A percentile compares a stretch with the other conserved stretches of the same genome.
Conservation (phyloP, 2,113 vertebrate genomes). For the Anarhynchus alexandrinus region DNA sequence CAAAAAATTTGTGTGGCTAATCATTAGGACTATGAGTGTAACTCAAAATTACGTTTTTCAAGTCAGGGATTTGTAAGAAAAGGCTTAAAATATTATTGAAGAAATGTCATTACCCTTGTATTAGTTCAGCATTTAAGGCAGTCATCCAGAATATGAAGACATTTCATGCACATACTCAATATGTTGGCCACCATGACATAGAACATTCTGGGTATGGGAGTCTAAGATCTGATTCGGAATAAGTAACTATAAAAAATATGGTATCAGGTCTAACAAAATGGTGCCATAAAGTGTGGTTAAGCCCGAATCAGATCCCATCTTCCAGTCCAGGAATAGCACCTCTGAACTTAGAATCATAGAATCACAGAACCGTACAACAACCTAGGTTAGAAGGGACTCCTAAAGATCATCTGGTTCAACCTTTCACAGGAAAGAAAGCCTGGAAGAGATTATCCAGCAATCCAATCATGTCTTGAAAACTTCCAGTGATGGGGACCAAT, state of each 20-base stretch:
- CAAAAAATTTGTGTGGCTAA: neutral
- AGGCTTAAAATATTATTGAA: neutral
- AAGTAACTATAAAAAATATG: neutral
- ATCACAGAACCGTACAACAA: neutral
- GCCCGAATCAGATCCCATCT: neutral
- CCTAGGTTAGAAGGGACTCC: neutral
- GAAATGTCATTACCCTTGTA: neutral
- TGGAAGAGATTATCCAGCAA: neutral
- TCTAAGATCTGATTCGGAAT: neutral
- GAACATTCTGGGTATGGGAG: neutral
- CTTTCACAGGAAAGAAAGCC: neutral
- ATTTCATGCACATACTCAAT: neutral
- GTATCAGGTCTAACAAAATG: neutral
- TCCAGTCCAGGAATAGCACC: neutral
- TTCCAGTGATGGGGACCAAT: neutral
- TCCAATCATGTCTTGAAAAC: fast-evolving
- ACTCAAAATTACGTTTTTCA: neutral
- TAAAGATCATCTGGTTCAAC: neutral
- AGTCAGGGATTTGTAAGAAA: neutral
- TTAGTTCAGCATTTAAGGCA: neutral
- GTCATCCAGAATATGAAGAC: neutral
- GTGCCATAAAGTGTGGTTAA: neutral
- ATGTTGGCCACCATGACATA: neutral
- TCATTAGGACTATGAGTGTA: neutral
- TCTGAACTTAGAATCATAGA: neutral